Evolutionary conservation across 2,113 vertebrate species (phyloP), one percentile per base, ranked within the genome.

Genomic region (Onychostruthus taczanowskii): DNA sequence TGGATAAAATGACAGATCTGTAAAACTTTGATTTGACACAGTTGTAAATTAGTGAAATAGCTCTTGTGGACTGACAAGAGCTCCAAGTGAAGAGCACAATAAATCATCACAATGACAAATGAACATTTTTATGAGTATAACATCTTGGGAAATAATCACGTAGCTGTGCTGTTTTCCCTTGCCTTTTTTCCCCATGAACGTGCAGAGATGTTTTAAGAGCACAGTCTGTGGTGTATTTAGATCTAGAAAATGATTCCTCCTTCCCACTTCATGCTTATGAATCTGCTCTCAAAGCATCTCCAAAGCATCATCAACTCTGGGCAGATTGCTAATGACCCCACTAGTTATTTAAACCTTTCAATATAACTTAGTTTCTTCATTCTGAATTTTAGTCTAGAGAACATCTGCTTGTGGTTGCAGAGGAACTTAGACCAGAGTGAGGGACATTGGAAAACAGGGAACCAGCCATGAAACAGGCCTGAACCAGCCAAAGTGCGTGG

Each of bases 361-460:
- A 26, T 79, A 33, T 0, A 10, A n/a, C 27, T 91, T 61, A 23
- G 64, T 91, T 70, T 37, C 37, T 79, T 56, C 75, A 39, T 47
- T 96, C 61, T 73, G 58, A 87, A 31, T 93, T 89, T 58, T 50
- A 62, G 46, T 69, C 75, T 77, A 69, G 74, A 69, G 70, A 87
- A 83, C 82, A 94, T 89, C 93, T 95, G 89, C 70, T 93, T 91
- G 89, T 74, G 78, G 84, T 80, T 91, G 78, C 58, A 67, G 74
- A 82, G 62, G 66, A 94, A 76, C 93, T 84, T 52, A 76, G 77
- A 55, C 35, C 5, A 2, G 46, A 94, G 70, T 26, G 67, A 93
- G 33, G n/a, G 53, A 62, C 63, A 28, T 9, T 1, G 8, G 35
- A 87, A 77, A 46, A 85, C n/a, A 27, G 41, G 41, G 80, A 87